Evolutionary conservation across 2,888 invertebrate species (phyloP).

Genomic region (Drosophila leonis): DNA sequence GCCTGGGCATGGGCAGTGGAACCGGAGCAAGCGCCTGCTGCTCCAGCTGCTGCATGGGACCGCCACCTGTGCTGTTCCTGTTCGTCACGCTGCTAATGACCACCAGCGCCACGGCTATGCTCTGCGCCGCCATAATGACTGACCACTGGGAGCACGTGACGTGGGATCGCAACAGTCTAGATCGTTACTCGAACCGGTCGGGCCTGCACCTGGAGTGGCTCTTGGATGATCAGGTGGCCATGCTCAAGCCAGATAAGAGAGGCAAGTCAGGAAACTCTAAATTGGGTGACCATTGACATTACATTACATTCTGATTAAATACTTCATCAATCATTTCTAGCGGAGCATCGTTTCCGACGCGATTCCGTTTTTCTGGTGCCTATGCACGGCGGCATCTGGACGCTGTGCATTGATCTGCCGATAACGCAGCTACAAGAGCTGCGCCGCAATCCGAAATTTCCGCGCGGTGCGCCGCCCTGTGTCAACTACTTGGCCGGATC

Average conservation of each 20-base stretch:
- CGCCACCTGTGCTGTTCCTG: slow-evolving; percentile 84
- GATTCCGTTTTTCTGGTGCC: slow-evolving; percentile 91
- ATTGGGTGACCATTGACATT: neutral
- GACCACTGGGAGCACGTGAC: slow-evolving; percentile 96
- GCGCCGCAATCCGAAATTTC: slow-evolving; percentile 83
- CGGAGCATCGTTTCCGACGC: slow-evolving; percentile 86
- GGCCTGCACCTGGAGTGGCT: slow-evolving; percentile 89
- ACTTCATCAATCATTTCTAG: slow-evolving; percentile 29
- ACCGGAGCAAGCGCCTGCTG: slow-evolving; percentile 78
- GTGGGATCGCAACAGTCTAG: slow-evolving; percentile 89
- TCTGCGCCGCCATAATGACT: slow-evolving; percentile 94
- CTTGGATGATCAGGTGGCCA: slow-evolving; percentile 91
- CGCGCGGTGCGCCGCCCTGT: slow-evolving; percentile 88
- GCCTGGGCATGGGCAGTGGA: slow-evolving; percentile 74
- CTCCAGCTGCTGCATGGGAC: slow-evolving; percentile 83
- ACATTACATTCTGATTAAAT: neutral
- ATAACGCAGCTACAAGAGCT: slow-evolving; percentile 90
- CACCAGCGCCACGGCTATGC: slow-evolving; percentile 92
- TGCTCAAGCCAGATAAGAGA: slow-evolving; percentile 86
- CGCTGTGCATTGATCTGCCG: slow-evolving; percentile 92
- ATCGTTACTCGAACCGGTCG: slow-evolving; percentile 86
- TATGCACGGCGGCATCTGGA: slow-evolving; percentile 97
- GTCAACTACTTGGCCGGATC: slow-evolving; percentile 92
- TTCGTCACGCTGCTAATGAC: slow-evolving; percentile 88
- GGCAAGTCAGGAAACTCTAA: slow-evolving; percentile 60